Evolutionary conservation across 2,797 vertebrate species (phyloP), one percentile per base, ranked within the genome.

Genomic region (Sebastes nivosus): DNA sequence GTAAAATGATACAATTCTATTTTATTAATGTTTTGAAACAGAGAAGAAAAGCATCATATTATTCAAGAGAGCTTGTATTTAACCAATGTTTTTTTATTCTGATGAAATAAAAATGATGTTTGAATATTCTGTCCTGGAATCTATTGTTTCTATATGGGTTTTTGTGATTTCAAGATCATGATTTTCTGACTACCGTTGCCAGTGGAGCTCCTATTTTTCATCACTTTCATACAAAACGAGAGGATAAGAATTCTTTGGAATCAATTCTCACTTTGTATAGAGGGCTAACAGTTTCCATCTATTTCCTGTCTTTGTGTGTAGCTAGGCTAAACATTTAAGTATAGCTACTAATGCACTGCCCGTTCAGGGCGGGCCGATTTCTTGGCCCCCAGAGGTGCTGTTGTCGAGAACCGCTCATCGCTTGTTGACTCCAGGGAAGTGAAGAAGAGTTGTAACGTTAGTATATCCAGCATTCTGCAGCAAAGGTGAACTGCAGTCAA

Each of bases 91-190:
- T 89, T 89, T 93, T 27, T 50, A 92, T 88, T 81, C 61, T 83
- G 72, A 52, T 16, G 38, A 90, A 95, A 94, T 95, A 94, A 95
- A 94, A 81, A 87, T 82, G 46, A 60, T 80, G 25, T 75, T 72
- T 27, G 59, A 81, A 83, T 69, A 57, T 18, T 50, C 16, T 52
- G 65, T 74, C 64, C 61, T 54, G 32, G 24, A 67, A 8, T 85
- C 4, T n/a, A 55, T 54, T 60, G 36, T 3, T 24, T 64, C 6
- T 52, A 20, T 18, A 18, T 30, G 20, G 30, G 27, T 22, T 52
- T 13, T 29, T 63, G 24, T 12, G 67, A 58, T 46, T 70, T 52
- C 2, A 42, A 38, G 18, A 55, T 27, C 6, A 46, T 34, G 13
- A 60, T n/a, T 58, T 27, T 57, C 9, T 30, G 18, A 57, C 50